These are phyloP conservation scores for Rhamnusium bicolor DNA, from an alignment of 2,888 invertebrate genomes.

Conservation along the genomic window DNA sequence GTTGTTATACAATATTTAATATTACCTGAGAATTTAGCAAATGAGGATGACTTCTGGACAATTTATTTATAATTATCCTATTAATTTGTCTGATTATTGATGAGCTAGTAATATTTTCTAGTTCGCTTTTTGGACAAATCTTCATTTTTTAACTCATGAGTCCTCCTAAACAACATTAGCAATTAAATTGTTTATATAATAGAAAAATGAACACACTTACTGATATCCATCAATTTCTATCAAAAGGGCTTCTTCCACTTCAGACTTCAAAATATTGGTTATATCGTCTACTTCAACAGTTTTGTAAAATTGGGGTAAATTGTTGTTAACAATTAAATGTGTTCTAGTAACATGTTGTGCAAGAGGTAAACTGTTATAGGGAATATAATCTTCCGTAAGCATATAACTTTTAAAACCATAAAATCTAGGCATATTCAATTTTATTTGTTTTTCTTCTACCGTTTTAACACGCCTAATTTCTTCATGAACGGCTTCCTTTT, in stretches of 20 bases:
- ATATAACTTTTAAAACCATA: slow-evolving; percentile 83
- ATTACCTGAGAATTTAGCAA: slow-evolving; percentile 76
- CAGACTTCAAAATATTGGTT: slow-evolving; percentile 73
- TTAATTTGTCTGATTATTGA: slow-evolving; percentile 80
- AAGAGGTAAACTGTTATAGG: slow-evolving; percentile 81
- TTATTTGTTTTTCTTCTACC: slow-evolving; percentile 88
- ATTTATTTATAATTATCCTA: slow-evolving; percentile 76
- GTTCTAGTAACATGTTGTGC: slow-evolving; percentile 87
- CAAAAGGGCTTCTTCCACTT: slow-evolving; percentile 78
- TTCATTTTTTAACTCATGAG: slow-evolving; percentile 59
- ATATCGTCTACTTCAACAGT: slow-evolving; percentile 68
- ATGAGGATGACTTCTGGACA: slow-evolving; percentile 77
- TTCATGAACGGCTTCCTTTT: slow-evolving; percentile 71
- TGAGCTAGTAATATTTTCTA: slow-evolving; percentile 72
- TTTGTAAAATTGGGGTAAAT: slow-evolving; percentile 77
- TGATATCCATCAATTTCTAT: slow-evolving; percentile 76
- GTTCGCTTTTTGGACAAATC: slow-evolving; percentile 59
- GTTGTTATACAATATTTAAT: not conserved
- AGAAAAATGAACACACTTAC: slow-evolving; percentile 67
- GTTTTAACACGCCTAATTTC: slow-evolving; percentile 79
- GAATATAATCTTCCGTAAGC: slow-evolving; percentile 76
- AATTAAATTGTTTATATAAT: not conserved
- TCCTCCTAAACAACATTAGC: slow-evolving; percentile 55
- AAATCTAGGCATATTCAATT: slow-evolving; percentile 86
- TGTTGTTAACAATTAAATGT: slow-evolving; percentile 75